Evolutionary conservation across 2,888 invertebrate species (phyloP), one percentile per base, ranked within the genome.

Genomic region (Diarsia brunnea): DNA sequence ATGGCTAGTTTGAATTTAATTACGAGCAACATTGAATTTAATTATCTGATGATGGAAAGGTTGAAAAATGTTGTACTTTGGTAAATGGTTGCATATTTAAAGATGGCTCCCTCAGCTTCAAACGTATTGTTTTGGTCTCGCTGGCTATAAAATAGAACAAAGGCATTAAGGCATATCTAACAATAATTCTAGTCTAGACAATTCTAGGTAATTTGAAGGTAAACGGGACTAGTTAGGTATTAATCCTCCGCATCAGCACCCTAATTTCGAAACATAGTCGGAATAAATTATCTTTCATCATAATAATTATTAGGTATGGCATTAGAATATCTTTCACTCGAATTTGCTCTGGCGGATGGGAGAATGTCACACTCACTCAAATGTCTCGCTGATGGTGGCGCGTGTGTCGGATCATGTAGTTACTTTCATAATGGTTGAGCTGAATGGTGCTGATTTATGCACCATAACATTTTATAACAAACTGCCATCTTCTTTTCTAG

Each of bases 1-100:
- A 73, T 76, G 27, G 47, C 63, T 55, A 51, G 65, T 82, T 69
- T 51, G 14, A 82, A 82, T 70, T 55, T 53, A 73, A 72, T 78
- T 71, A 74, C 38, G 55, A 63, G 24, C 14, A 43, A 4, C 24
- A 53, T 67, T 63, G 53, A 65, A 78, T 82, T 73, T n/a, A 68
- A 75, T 79, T 64, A 67, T 55, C n/a, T 65, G 58, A 61, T 14
- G 14, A 45, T 31, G 19, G 14, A 1, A 53, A 24, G 1, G 31
- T 38, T 1, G 11, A 21, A 10, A 55, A n/a, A 24, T 24, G 14
- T 31, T n/a, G 5, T 49, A 21, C 5, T 43, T 58, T 24, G 19
- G 0, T 43, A 21, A 64, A 21, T 1, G 43, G n/a, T 31, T 63
- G 10, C 55, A 78, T 67, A 66, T 49, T 69, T n/a, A 53, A 47